Conservation (phyloP, 2,113 vertebrate genomes). For the Protobothrops flavoviridis region DNA sequence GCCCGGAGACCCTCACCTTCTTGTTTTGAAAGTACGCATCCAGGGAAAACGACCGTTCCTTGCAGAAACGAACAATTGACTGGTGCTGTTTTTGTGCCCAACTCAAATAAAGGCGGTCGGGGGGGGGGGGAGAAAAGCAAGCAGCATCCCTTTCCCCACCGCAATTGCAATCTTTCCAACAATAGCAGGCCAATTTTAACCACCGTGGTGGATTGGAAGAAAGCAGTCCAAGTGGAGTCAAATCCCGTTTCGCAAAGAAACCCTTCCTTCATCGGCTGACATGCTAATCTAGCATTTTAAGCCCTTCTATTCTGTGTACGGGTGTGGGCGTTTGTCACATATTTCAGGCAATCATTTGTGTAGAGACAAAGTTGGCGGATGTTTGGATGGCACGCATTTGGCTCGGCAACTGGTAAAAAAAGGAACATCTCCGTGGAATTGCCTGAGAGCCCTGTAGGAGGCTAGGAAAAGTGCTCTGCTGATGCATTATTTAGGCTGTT, state of each 20-base stretch:
- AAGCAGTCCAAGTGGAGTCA: background rate
- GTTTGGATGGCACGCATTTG: slow-evolving; percentile 41
- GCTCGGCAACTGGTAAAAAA: slow-evolving; percentile 29
- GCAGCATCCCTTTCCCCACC: background rate
- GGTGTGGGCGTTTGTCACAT: slow-evolving; percentile 52
- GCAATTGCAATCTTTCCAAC: background rate
- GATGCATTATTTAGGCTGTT: background rate
- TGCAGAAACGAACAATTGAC: background rate
- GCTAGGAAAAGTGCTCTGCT: background rate
- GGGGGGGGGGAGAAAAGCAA: background rate
- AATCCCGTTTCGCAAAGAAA: background rate
- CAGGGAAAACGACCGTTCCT: background rate
- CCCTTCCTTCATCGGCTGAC: background rate
- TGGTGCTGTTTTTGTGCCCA: background rate
- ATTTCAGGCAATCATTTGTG: slow-evolving; percentile 33
- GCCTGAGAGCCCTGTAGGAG: background rate
- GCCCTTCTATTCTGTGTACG: background rate
- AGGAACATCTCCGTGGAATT: background rate
- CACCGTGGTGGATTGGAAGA: too few species aligned
- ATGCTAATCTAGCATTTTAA: background rate
- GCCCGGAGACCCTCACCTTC: background rate
- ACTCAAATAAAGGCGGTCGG: background rate
- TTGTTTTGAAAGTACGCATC: background rate
- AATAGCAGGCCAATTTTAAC: background rate
- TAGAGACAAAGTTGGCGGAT: slow-evolving; percentile 40